Evolutionary conservation across 2,113 vertebrate species (phyloP).

Genomic region (Ancistrus triradiatus): DNA sequence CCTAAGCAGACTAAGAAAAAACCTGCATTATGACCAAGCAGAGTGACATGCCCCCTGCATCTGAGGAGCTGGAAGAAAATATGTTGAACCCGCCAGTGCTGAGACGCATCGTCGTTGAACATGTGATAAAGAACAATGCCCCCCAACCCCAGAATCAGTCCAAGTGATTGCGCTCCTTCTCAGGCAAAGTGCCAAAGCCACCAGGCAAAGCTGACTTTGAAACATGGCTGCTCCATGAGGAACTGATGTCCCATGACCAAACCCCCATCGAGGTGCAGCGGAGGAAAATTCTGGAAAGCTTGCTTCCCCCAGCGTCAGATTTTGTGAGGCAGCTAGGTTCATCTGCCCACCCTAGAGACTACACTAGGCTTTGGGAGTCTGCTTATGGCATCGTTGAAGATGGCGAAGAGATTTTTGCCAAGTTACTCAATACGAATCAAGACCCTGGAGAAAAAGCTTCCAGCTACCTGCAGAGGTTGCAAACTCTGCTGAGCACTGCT

Average conservation of each 20-base stretch:
- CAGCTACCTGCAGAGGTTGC: constrained; percentile 15
- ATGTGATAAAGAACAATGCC: constrained; percentile 2
- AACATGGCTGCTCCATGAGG: constrained; percentile 23
- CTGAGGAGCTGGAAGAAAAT: no score
- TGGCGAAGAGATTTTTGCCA: constrained; percentile 33
- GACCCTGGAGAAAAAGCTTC: constrained; percentile 23
- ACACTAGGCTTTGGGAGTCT: constrained; percentile 23
- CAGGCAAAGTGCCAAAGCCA: constrained; percentile 5
- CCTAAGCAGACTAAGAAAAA: no score
- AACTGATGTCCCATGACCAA: constrained; percentile 23
- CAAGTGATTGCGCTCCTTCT: no score
- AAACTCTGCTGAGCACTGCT: constrained; percentile 15
- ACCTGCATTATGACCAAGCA: no score
- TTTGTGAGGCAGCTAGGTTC: constrained; percentile 21
- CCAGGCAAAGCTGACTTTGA: constrained; percentile 25
- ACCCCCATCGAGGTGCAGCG: not conserved
- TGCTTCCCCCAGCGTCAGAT: constrained; percentile 29
- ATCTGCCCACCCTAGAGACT: not conserved
- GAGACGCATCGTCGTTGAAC: no score
- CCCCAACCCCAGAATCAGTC: not conserved
- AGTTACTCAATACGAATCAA: constrained; percentile 22
- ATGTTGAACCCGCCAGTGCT: no score
- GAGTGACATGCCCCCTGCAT: no score
- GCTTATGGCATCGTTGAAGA: constrained; percentile 32
- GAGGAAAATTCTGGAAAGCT: no score